Base-by-base conservation (phyloP, 2,888 invertebrate species). In the Rapana venosa region DNA sequence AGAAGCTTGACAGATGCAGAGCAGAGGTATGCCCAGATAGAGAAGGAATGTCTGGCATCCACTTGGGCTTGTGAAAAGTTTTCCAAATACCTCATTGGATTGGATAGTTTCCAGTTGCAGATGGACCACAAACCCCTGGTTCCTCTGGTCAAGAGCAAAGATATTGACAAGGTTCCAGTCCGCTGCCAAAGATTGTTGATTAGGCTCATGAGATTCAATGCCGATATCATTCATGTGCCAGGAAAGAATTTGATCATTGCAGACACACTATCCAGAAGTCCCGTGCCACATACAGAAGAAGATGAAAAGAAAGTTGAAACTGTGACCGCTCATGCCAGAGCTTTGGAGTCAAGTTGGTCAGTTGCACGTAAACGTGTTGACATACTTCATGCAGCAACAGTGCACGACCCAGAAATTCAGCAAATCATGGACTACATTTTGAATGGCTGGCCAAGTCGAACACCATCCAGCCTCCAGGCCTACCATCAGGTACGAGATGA, bases 11-110 rank as follows among this genome's bases (percentile, higher is more conserved):
- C 36, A 0, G 74, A 74, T 5, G 56, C 47, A 11, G 74, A 77
- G 15, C 2, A 36, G 8, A 11, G 87, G 22, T 88, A 88, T 81
- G 83, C 88, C 13, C 88, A 83, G 47, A 88, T 88, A 11, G 88
- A 88, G 22, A 88, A 88, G 58, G 84, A 88, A 30, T 83, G 84
- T n/a, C 84, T 88, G 35, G 92, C 93, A 0, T 32, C 88, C 20
- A 90, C 91, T 6, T 93, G 91, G 90, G 88, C 81, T 15, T 74
- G 30, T 83, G 88, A 88, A 35, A 88, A 84, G 26, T 88, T 83
- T 83, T 1, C 30, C 1, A 83, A 84, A 32, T 88, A 88, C n/a
- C n/a, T 88, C 26, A 35, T 84, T 32, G 66, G 83, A 22, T 36
- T 88, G 36, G 36, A 61, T 1, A 30, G 22, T 8, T 88, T 88